Evolutionary conservation across 2,113 vertebrate species (phyloP), one percentile per base, ranked within the genome.

Genomic region (Monopterus albus): DNA sequence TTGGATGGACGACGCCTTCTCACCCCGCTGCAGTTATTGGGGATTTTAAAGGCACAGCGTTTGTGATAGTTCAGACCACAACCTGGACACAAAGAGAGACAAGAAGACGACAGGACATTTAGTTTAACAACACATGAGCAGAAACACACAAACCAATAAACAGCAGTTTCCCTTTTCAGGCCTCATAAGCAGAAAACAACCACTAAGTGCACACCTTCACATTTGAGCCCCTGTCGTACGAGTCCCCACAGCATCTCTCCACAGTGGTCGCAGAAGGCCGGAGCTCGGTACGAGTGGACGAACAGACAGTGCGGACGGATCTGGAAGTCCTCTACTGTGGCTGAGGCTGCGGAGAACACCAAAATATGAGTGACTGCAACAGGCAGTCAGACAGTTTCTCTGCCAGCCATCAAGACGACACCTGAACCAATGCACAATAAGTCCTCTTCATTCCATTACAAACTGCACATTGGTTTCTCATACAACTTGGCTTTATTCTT

Each of bases 241-340:
- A 99, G 91, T 0, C 97, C 97, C 97, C 97, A 99, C 31, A 98
- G 86, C 97, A 98, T 99, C 88, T 99, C 97, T 46, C 97, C 97
- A 45, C 98, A 99, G 84, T 99, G 98, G 88, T 99, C 98, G 71
- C 98, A 99, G 84, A 99, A 99, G n/a, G 97, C 93, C 1, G 98
- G 97, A 0, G 96, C 96, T 65, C 96, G 91, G 82, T 98, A 99
- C 0, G 98, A 99, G 88, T 99, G 98, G 39, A 99, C 97, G 42
- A 98, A 98, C 36, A 99, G 91, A 23, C 97, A 82, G 13, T 99
- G 98, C 2, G 98, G 98, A 21, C 98, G 95, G 83, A 99, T 98
- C 29, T 99, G 97, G 79, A 99, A 98, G 84, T 99, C 98, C 89
- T 99, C 98, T 83, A 97, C 95, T 0, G 97, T 99, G 73, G 96